Base-by-base conservation (phyloP, 2,797 vertebrate species). In the Antrozous pallidus region DNA sequence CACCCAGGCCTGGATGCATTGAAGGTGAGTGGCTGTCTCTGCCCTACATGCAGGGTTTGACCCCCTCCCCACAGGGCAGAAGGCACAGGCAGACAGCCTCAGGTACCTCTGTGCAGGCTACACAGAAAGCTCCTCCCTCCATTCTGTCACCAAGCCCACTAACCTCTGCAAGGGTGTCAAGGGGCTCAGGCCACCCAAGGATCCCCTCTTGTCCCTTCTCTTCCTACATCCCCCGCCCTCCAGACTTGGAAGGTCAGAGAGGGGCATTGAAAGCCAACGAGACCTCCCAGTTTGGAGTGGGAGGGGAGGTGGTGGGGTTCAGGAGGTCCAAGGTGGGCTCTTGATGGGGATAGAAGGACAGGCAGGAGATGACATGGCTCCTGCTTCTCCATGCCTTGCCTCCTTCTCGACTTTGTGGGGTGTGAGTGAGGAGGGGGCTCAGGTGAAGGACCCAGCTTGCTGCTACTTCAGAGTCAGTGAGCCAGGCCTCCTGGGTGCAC, bases 1-100 rank as follows among this genome's bases (percentile, higher is more conserved):
- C 0, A 0, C 45, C 31, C 24, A 12, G 22, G 45, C 11, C 71
- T 7, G 20, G 45, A 17, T 5, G 31, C 13, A 13, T 26, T 1
- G 2, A 33, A 40, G 42, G 33, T 5, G 67, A 47, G 70, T 33
- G 13, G 31, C 31, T 45, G n/a, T 26, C 61, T 17, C 14, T 6
- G 26, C 54, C 61, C 80, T 2, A 13, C 2, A 49, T 28, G 18
- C 9, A 45, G 31, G 26, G 47, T 31, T 31, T 28, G 56, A 58
- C 1, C 1, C 81, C 49, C 40, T 17, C 31, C 73, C 11, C 18
- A 6, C 45, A 11, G 31, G 56, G 36, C 28, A 33, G 86, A 78
- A 3, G 73, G 20, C 20, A 51, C 6, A 26, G 13, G 24, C n/a
- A 33, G 36, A 65, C 3, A 0, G 0, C 51, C 17, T 28, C 11